Conservation (phyloP, 2,888 invertebrate species). For the Monopis laevigella region DNA sequence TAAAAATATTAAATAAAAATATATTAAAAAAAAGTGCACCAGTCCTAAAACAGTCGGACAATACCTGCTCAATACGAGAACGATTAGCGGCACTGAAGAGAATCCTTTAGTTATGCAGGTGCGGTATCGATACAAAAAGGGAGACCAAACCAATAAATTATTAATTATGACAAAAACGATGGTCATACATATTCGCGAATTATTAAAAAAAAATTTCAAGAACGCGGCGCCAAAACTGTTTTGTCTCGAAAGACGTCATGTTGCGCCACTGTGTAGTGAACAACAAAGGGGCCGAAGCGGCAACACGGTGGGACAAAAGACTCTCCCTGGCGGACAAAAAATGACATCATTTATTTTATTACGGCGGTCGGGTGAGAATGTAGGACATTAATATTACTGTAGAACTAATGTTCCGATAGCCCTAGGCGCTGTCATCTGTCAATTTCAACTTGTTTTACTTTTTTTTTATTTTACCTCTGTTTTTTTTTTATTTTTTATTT, state of each 20-base stretch:
- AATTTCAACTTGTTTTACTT: neutral
- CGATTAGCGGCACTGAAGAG: conserved; percentile 8
- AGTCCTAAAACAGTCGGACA: neutral
- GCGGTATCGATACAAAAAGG: conserved; percentile 39
- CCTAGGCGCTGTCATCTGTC: conserved; percentile 23
- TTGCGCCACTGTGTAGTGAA: conserved; percentile 34
- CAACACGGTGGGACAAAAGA: conserved; percentile 46
- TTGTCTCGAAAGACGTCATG: conserved; percentile 56
- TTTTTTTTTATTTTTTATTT: too few relatives aligned
- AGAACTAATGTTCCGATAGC: conserved; percentile 56
- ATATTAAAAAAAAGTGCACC: too few relatives aligned
- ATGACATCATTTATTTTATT: conserved; percentile 54
- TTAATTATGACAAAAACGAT: conserved; percentile 59
- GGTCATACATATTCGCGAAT: conserved; percentile 9
- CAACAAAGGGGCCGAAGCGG: conserved; percentile 47
- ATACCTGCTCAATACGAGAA: neutral
- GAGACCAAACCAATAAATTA: conserved; percentile 60
- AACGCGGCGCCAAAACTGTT: conserved; percentile 59
- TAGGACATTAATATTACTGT: conserved; percentile 59
- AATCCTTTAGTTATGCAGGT: conserved; percentile 34
- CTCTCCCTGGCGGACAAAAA: conserved; percentile 8
- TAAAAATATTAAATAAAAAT: too few relatives aligned
- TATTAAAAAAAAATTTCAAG: conserved; percentile 23
- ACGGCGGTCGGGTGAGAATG: conserved; percentile 61
- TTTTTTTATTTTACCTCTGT: too few relatives aligned